phyloP scores from a whole-genome alignment of 2,113 vertebrate genomes.

The Sardina pilchardus region DNA sequence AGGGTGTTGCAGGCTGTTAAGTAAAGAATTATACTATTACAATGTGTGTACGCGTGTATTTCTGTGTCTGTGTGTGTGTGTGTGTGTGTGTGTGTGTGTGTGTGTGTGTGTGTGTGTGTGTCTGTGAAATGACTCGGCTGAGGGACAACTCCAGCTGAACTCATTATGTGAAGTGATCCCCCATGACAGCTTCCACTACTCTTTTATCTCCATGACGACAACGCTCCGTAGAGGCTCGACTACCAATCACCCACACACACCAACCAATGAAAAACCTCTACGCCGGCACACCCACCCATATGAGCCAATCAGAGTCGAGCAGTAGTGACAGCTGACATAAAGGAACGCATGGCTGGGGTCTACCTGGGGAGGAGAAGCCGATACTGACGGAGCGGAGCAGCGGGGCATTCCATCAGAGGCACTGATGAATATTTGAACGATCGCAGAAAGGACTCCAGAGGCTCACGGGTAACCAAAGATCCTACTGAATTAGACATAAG shows the following conservation, averaged over 20 bases:
- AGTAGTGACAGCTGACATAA: background rate
- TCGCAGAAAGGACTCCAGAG: background rate
- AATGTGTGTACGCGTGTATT: no score
- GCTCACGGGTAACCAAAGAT: background rate
- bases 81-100: background rate
- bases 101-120: background rate
- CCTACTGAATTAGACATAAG: conserved; percentile 7
- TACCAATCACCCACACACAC: background rate
- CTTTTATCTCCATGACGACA: background rate
- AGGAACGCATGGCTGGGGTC: background rate
- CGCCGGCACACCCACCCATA: background rate
- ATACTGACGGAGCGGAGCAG: background rate
- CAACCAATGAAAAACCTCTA: background rate
- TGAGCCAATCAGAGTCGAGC: background rate
- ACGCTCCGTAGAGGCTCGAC: background rate
- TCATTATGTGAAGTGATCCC: background rate
- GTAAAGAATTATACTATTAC: no score
- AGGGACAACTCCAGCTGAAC: background rate
- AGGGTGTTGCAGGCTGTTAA: no score
- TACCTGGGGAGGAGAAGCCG: background rate
- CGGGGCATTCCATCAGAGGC: background rate
- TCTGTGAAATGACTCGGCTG: background rate
- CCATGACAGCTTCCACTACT: background rate
- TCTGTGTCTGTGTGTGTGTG: background rate
- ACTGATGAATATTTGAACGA: background rate